These are phyloP conservation scores for Podarcis siculus DNA, from an alignment of 2,797 vertebrate genomes.

Conservation along the genomic window DNA sequence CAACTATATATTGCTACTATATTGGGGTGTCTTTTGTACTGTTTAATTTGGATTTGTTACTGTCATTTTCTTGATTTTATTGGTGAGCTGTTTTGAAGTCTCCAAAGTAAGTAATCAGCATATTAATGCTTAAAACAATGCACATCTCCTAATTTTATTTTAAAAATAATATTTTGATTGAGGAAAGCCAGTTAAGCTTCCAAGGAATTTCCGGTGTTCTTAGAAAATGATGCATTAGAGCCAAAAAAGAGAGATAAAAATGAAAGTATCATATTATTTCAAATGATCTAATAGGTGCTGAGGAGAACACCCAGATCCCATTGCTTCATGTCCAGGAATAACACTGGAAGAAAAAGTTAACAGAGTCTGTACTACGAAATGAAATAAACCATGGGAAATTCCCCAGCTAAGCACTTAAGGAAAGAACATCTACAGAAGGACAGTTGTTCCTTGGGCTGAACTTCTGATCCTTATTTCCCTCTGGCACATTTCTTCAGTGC, in stretches of 20 bases:
- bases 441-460: not conserved
- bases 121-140: not conserved
- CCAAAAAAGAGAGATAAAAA: not conserved
- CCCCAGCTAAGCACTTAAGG: not conserved
- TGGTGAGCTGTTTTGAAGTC: not conserved
- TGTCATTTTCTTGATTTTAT: not conserved
- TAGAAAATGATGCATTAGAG: not conserved
- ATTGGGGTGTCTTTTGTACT: too few relatives aligned
- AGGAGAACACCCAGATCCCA: not conserved
- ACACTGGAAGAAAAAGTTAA: not conserved
- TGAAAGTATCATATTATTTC: not conserved
- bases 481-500: not conserved
- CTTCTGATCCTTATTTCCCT: not conserved
- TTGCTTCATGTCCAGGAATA: not conserved
- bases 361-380: not conserved
- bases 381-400: not conserved
- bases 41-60: not conserved
- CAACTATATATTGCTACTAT: too few relatives aligned
- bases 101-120: too few relatives aligned
- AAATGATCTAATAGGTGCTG: not conserved
- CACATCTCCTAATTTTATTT: not conserved
- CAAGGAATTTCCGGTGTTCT: not conserved
- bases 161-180: not conserved
- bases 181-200: not conserved
- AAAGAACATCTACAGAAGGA: not conserved